These are phyloP conservation scores for Cyphomyrus plagiostoma DNA, from an alignment of 2,113 vertebrate species.

Conservation along the genomic window DNA sequence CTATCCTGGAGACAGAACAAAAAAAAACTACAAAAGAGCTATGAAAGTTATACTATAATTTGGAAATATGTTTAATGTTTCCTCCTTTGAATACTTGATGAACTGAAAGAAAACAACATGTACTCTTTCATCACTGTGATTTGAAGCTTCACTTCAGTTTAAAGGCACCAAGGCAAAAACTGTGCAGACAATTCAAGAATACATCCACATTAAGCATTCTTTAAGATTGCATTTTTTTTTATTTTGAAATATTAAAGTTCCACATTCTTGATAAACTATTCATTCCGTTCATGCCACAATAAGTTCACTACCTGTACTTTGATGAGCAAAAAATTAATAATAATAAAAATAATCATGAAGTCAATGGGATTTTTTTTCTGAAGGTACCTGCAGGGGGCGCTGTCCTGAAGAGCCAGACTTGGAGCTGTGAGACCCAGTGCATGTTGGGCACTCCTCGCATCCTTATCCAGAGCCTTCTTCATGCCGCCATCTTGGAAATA, in stretches of 20 bases:
- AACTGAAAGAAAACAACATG: neutral
- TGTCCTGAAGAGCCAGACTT: conserved; percentile 29
- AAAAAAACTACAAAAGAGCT: neutral
- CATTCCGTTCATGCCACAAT: neutral
- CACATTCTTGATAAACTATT: neutral
- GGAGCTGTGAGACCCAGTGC: conserved; percentile 55
- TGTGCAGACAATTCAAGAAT: neutral
- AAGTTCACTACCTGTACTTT: neutral
- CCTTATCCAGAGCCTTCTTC: conserved; percentile 89
- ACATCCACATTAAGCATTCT: neutral
- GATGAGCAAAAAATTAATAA: neutral
- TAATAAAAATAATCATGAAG: neutral
- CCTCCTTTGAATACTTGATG: neutral
- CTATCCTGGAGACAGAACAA: neutral
- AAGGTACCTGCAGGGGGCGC: conserved; percentile 3
- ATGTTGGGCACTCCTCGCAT: conserved; percentile 78
- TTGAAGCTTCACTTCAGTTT: neutral
- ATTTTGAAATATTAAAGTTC: neutral
- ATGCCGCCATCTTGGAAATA: conserved; percentile 94
- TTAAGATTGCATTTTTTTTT: neutral
- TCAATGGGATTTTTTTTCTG: neutral
- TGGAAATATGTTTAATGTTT: neutral
- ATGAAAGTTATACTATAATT: neutral
- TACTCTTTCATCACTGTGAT: neutral
- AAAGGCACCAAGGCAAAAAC: neutral